Evolutionary conservation across 2,113 vertebrate genomes (phyloP), one percentile per base, ranked within the genome.

Genomic region (Chionomys nivalis): DNA sequence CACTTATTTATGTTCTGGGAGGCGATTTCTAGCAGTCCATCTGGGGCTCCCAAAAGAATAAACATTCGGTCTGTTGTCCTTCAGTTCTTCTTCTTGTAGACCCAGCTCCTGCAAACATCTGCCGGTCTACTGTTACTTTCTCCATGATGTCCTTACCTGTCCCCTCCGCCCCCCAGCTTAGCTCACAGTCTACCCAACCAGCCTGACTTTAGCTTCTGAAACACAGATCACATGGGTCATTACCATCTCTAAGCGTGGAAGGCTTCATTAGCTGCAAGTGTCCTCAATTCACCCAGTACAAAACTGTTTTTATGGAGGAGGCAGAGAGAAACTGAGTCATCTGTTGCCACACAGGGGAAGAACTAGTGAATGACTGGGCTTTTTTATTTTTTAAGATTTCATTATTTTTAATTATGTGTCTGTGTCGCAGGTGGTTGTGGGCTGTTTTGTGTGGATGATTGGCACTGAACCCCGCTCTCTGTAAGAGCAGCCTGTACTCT

Each of bases 341-440:
- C 90, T 88, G 13, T 28, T 36, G 44, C 5, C 55, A 52, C 13
- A 36, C 10, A 16, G 21, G 0, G 1, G 17, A 68, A 68, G 1
- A 36, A 47, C 77, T 73, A 24, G 55, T 17, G 19, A 36, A 52
- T 12, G 16, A 26, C 17, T 7, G 39, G 28, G 11, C 28, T 65
- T 65, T 82, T 24, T 23, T 23, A 23, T 78, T 52, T 36, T 81
- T 52, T 49, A 42, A 44, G 75, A 47, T 17, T 42, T 83, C 2
- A 63, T 39, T 82, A 82, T 61, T 82, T 82, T 61, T 63, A 63
- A 83, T 83, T 83, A 83, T 42, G 24, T 83, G n/a, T 44, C n/a
- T 65, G 26, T 85, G 82, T 44, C 3, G 4, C 58, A 85, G 58
- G 28, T 44, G 82, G n/a, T 44, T 85, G 82, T 85, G 39, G 39